Percentiles rank a stretch among this genome's conserved stretches.
Conservation (phyloP, 2,888 invertebrate species). For the Agrochola lychnidis region DNA sequence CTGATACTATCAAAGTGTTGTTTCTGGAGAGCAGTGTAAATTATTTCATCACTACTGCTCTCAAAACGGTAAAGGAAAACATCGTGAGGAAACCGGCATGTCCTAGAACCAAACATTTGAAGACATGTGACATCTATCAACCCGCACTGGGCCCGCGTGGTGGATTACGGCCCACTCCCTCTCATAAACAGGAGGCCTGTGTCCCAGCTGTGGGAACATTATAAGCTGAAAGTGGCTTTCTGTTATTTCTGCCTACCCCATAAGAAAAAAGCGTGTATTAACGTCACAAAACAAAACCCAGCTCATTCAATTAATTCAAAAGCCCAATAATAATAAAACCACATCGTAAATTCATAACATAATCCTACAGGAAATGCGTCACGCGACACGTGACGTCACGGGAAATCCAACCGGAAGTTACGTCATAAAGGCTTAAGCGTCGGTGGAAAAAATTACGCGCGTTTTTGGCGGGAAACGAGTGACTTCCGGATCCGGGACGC, state of each 20-base stretch:
- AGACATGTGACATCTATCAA: not conserved
- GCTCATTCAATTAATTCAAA: constrained; percentile 31
- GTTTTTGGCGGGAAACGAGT: constrained; percentile 86
- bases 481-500: constrained; percentile 80
- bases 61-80: not conserved
- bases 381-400: constrained; percentile 79
- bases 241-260: not conserved
- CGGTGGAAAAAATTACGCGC: constrained; percentile 84
- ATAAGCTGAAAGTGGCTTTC: not conserved
- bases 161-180: not conserved
- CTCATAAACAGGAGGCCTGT: not conserved
- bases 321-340: constrained; percentile 44
- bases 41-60: too few relatives aligned
- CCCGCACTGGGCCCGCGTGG: not conserved
- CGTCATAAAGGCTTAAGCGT: constrained; percentile 85
- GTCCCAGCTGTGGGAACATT: not conserved
- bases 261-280: not conserved
- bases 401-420: constrained; percentile 83
- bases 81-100: not conserved
- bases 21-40: too few relatives aligned
- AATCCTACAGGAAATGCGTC: constrained; percentile 68
- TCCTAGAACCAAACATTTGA: not conserved
- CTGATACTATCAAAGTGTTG: too few relatives aligned
- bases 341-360: constrained; percentile 50
- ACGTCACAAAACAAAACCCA: not conserved